Evolutionary conservation across 2,113 vertebrate genomes (phyloP).

Genomic region (Psilopsiagon aymara): DNA sequence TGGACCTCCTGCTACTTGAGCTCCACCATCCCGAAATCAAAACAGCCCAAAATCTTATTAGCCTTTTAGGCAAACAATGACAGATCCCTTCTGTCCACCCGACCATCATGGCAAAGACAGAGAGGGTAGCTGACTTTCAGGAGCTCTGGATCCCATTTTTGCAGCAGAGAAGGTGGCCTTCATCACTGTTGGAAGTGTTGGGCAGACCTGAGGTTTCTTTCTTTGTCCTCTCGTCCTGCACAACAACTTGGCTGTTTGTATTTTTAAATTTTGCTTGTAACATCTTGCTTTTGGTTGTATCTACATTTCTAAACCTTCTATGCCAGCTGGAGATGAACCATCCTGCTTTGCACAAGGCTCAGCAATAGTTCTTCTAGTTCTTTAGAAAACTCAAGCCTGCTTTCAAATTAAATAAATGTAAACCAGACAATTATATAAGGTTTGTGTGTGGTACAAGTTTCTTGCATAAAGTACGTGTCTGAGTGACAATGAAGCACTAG

Average conservation of each 20-base stretch:
- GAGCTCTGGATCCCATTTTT: accelerated
- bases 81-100: neutral
- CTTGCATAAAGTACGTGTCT: accelerated
- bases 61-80: neutral
- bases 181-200: neutral
- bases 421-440: neutral
- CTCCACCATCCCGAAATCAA: neutral
- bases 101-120: neutral
- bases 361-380: neutral
- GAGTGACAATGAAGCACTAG: neutral
- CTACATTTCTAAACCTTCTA: neutral
- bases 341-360: neutral
- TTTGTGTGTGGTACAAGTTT: neutral
- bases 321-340: neutral
- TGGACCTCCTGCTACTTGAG: neutral
- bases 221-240: neutral
- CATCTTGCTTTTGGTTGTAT: neutral
- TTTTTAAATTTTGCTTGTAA: neutral
- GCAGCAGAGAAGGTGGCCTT: neutral
- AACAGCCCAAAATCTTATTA: neutral
- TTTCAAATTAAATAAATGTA: neutral
- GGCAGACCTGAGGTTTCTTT: neutral
- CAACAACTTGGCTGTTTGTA: neutral
- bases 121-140: neutral
- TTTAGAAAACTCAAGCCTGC: neutral